These are phyloP conservation scores for Rafetus swinhoei DNA, from an alignment of 2,113 vertebrate genomes.

Conservation along the genomic window DNA sequence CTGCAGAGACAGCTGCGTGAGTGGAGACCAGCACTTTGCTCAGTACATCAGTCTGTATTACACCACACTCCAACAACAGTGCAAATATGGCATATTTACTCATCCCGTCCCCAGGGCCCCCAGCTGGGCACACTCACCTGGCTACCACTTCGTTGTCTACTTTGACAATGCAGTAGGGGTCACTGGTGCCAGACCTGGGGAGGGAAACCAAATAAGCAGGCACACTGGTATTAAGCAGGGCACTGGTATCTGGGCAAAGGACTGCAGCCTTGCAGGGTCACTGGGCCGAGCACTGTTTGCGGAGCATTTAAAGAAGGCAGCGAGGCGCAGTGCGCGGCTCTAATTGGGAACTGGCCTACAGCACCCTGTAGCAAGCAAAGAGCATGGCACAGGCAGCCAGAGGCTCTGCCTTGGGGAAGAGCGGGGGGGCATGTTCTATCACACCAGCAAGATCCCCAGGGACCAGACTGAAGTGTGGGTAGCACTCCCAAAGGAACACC, in stretches of 20 bases:
- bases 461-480: neutral
- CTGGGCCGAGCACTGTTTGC: neutral
- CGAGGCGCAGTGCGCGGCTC: neutral
- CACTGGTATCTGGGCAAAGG: too few species aligned
- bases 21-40: neutral
- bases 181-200: constrained; percentile 88
- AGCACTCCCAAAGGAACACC: neutral
- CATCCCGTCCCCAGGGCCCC: fast-evolving
- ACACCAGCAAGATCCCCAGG: neutral
- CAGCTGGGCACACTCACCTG: constrained; percentile 79
- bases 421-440: too few species aligned
- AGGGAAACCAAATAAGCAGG: fast-evolving
- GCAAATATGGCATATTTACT: too few species aligned
- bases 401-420: neutral
- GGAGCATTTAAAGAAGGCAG: neutral
- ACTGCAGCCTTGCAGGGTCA: neutral
- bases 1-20: neutral
- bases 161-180: constrained; percentile 93
- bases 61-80: neutral
- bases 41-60: neutral
- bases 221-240: neutral
- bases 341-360: neutral
- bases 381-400: neutral
- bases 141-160: constrained; percentile 93
- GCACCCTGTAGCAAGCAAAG: neutral